Conservation (phyloP, 2,888 invertebrate species). For the Gastracanthus pulcherrimus region DNA sequence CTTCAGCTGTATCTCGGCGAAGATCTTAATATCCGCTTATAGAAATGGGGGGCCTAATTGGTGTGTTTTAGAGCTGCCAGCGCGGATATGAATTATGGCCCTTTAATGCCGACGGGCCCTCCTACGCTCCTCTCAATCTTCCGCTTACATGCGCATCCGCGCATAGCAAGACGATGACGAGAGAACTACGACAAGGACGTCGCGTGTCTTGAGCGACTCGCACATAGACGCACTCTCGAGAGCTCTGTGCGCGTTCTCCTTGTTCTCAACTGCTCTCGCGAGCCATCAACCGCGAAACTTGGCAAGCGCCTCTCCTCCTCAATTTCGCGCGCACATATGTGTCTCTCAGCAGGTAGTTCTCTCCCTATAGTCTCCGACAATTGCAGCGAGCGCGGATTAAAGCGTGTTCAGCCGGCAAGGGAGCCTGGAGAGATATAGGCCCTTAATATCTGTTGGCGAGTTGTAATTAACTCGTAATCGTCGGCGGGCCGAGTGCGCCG, state of each 20-base stretch:
- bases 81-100: slow-evolving; percentile 18
- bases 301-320: background rate
- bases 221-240: too few relatives aligned
- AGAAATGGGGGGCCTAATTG: slow-evolving; percentile 46
- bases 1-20: slow-evolving; percentile 39
- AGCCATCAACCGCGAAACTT: background rate
- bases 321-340: background rate
- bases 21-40: slow-evolving; percentile 58
- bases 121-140: too few relatives aligned
- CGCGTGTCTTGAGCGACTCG: background rate
- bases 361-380: background rate
- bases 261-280: too few relatives aligned
- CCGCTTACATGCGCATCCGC: too few relatives aligned
- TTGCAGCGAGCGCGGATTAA: slow-evolving; percentile 7
- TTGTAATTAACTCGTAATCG: slow-evolving; percentile 56
- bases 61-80: slow-evolving; percentile 52
- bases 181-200: too few relatives aligned
- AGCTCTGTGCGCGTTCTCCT: too few relatives aligned
- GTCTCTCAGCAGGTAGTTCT: background rate
- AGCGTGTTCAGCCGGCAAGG: too few relatives aligned
- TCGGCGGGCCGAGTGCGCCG: slow-evolving; percentile 24
- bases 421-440: too few relatives aligned
- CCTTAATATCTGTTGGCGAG: slow-evolving; percentile 48
- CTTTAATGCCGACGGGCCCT: too few relatives aligned
- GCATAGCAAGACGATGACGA: background rate